Percentiles rank a stretch among this genome's conserved stretches.
These are phyloP conservation scores for Chrysopilus asiliformis DNA, from an alignment of 2,888 invertebrate genomes.

Conservation along the genomic window DNA sequence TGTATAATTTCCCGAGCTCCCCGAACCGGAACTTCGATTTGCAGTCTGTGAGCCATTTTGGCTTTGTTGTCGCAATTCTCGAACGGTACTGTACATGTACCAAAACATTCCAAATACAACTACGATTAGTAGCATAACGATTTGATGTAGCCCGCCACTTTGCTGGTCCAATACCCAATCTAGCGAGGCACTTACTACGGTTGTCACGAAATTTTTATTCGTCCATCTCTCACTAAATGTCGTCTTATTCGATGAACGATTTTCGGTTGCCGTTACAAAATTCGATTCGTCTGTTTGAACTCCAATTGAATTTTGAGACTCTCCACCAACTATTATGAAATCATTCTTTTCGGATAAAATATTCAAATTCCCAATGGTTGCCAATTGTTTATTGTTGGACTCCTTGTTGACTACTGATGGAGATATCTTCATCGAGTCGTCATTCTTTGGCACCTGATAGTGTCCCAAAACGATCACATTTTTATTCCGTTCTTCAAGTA, in stretches of 20 bases:
- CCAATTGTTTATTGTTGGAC: constrained; percentile 21
- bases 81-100: constrained; percentile 59
- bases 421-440: constrained; percentile 30
- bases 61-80: constrained; percentile 53
- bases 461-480: constrained; percentile 42
- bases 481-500: constrained; percentile 28
- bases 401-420: constrained; percentile 15
- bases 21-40: constrained; percentile 22
- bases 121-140: constrained; percentile 51
- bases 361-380: constrained; percentile 26
- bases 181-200: constrained; percentile 21
- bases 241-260: constrained; percentile 33
- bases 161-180: constrained; percentile 61
- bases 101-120: constrained; percentile 59
- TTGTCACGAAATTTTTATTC: constrained; percentile 1
- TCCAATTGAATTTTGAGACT: constrained; percentile 34
- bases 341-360: constrained; percentile 7
- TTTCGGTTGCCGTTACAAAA: constrained; percentile 17
- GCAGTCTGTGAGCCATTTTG: constrained; percentile 44
- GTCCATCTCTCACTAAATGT: no score
- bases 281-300: constrained; percentile 44
- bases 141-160: constrained; percentile 57
- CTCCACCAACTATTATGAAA: constrained; percentile 18
- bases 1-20: constrained; percentile 22
- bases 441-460: constrained; percentile 55